A percentile compares a stretch with the other conserved stretches of the same genome.
Conservation (phyloP, 2,797 vertebrate species). For the Oceanodroma leucorhoa region DNA sequence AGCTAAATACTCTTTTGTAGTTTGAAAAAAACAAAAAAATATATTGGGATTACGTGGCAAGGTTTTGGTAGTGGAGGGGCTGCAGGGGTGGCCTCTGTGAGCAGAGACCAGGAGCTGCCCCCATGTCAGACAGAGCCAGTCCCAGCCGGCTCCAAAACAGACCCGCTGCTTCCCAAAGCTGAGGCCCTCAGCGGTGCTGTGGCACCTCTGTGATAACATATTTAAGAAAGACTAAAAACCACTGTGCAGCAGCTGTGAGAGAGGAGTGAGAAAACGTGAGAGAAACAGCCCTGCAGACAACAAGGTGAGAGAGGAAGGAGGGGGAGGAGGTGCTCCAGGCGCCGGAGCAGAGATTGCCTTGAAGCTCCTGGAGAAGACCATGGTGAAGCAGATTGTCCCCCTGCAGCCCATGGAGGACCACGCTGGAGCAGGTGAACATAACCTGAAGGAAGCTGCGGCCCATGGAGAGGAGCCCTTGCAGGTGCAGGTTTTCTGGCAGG, state of each 20-base stretch:
- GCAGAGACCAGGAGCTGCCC: background rate
- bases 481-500: background rate
- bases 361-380: background rate
- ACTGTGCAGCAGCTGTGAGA: background rate
- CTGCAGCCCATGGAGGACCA: background rate
- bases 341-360: background rate
- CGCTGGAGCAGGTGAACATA: accelerated
- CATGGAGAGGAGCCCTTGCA: background rate
- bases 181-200: background rate
- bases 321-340: background rate
- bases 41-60: accelerated
- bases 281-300: background rate
- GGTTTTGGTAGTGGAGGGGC: background rate
- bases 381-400: background rate
- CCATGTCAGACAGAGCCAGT: accelerated
- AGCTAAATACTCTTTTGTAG: background rate
- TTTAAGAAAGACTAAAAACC: background rate
- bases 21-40: background rate
- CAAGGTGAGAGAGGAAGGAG: background rate
- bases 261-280: background rate
- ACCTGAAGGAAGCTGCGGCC: background rate
- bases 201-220: background rate
- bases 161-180: background rate
- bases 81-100: background rate
- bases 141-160: background rate